Base-by-base conservation (phyloP, 92 coral and sea anemone genomes). In the Parazoanthus atlanticus region DNA sequence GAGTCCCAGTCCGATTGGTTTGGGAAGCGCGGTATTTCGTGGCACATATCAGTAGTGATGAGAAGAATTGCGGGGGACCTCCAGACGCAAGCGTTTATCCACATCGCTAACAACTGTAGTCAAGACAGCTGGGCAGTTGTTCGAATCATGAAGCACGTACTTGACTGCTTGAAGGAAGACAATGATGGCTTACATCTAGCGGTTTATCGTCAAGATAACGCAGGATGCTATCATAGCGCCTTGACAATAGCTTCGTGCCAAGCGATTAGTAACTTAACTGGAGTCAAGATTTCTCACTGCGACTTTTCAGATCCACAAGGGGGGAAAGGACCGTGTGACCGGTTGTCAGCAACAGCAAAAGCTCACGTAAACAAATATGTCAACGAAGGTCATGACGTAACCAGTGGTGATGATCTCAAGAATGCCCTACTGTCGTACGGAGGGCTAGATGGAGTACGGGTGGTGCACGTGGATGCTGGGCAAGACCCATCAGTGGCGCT, bases 211-310 rank as follows among this genome's bases (percentile, higher is more conserved):
- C 88, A 83, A 54, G 91, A 83, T 79, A 89, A 89, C 88, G 84
- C 91, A 34, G 91, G 91, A 56, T 89, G 91, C 86, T 89, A 89
- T 85, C 91, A 89, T 73, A 89, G 91, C 82, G 89, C 79, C 36
- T 76, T 79, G 25, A 89, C 65, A 61, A 32, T 89, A 74, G 47
- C 87, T 70, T 76, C 91, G 69, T 73, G 80, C 64, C 52, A 69
- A 29, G 82, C 66, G 84, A 71, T 83, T 76, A 87, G 74, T 46
- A 85, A 66, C 47, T 73, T 81, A 74, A 32, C 87, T 49, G 91
- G 88, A 32, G 79, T 89, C 81, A 81, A 80, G 71, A 43, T 86
- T 72, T 47, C 66, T n/a, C 76, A 89, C 10, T 52, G 46, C 49
- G 83, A 86, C 84, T 86, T 86, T 47, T 74, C 81, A 26, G 83